Base-by-base conservation (phyloP, 2,888 invertebrate genomes). In the Rhamnusium bicolor region DNA sequence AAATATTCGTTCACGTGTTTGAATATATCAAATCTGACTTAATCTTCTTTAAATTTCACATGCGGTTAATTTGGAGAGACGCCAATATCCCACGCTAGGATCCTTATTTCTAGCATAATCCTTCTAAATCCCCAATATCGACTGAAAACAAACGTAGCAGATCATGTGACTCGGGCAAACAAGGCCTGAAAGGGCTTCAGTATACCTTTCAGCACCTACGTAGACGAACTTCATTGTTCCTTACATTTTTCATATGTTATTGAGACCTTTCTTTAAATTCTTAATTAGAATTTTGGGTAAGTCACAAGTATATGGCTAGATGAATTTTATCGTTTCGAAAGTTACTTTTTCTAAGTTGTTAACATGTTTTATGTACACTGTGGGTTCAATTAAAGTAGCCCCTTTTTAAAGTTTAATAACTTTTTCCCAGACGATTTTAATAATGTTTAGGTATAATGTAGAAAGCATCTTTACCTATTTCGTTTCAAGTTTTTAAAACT, bases 81-180 rank as follows among this genome's bases (percentile, higher is more conserved):
- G 66, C 67, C 62, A 70, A 63, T 62, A 51, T 56, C 56, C 67
- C 51, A 14, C 65, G 71, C 29, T 24, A 46, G 56, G 51, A 71
- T 71, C 74, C 67, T 65, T 72, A 56, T 60, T 63, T 69, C 29
- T 24, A 61, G 21, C 21, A 66, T 73, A 71, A 76, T 76, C 73
- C 75, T 19, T 27, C 46, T 32, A 72, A 68, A 73, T 69, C 69
- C 73, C 40, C 56, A 63, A 67, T 70, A 72, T 75, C 61, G 71
- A 76, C 69, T 71, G 67, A 61, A 69, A 73, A 71, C 54, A 72
- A 76, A 73, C 76, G 73, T 76, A 71, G 47, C 69, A 49, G 61
- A 66, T 75, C 71, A 71, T 73, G 75, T 73, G 73, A 76, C 69
- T 27, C 53, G 18, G 40, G 71, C 69, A 65, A 69, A 66, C 69